Evolutionary conservation across 2,113 vertebrate genomes (phyloP), one percentile per base, ranked within the genome.

Genomic region (Oxyruncus cristatus): DNA sequence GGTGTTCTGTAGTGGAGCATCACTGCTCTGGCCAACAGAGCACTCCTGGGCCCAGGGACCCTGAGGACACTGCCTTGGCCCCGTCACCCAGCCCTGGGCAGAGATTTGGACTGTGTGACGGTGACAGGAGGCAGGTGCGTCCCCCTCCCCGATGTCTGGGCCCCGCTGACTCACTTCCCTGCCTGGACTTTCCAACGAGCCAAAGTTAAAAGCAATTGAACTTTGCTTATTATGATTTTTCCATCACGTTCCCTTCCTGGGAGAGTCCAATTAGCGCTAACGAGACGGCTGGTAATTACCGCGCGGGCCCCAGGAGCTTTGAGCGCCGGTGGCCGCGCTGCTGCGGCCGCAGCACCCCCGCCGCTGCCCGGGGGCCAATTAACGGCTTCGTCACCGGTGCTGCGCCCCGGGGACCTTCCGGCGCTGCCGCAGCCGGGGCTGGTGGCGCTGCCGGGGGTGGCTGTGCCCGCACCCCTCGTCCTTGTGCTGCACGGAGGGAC

Each of bases 181-280:
- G 30, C 42, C 46, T 2, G 30, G 4, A 3, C 49, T 66, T 50
- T 33, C 52, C 4, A 13, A 21, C 41, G 2, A 67, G 41, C 1
- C 10, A 0, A 66, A 95, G 50, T 74, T 49, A 74, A 74, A 42
- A 41, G 23, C 65, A 2, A 10, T 2, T 15, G 11, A 92, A 94
- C 67, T 93, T 87, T 14, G 23, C 56, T 85, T 33, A 5, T 33
- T 15, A 6, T 14, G 39, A 12, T 59, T 44, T n/a, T 33, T 3
- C 79, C 75, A 9, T 20, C 66, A 37, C 46, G 24, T 49, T 83
- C 28, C 79, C 30, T 88, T 49, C 72, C 84, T 2, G 73, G 56
- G 85, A 73, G 27, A n/a, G 61, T 17, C 61, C 81, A 93, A 88
- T 96, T 88, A 89, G 78, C 2, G 46, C 61, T 96, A 93, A 96